These are phyloP conservation scores for Zoanthus sansibaricus DNA, from an alignment of 92 coral and sea anemone species.

Conservation along the genomic window DNA sequence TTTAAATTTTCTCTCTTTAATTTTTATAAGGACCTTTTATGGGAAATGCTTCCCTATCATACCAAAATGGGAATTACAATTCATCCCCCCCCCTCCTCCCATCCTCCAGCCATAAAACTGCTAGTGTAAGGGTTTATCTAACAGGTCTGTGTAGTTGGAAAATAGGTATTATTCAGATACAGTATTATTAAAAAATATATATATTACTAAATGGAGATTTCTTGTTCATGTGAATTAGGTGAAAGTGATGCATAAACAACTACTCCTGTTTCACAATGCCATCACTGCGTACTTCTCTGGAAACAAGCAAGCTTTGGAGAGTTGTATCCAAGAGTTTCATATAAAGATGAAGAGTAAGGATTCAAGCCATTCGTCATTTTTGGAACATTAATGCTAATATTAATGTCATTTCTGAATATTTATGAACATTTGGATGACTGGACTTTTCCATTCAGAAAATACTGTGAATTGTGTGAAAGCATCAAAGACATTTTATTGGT, in stretches of 20 bases:
- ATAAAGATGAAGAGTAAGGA: constrained; percentile 86
- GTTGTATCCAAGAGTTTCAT: constrained; percentile 92
- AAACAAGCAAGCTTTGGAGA: constrained; percentile 94
- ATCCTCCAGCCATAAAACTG: too few relatives aligned
- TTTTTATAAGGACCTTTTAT: too few relatives aligned
- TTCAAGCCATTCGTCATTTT: constrained; percentile 80
- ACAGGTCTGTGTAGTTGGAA: too few relatives aligned
- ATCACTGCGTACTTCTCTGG: constrained; percentile 98
- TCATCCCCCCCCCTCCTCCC: too few relatives aligned
- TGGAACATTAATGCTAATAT: constrained; percentile 70
- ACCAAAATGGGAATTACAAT: too few relatives aligned
- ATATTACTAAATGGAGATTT: too few relatives aligned
- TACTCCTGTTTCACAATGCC: constrained; percentile 95
- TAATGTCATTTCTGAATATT: background rate
- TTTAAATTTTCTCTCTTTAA: too few relatives aligned
- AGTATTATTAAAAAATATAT: too few relatives aligned
- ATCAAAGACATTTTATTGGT: background rate
- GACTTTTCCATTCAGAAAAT: background rate
- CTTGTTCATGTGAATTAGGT: constrained; percentile 62
- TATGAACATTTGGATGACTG: background rate
- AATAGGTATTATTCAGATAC: too few relatives aligned
- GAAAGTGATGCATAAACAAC: constrained; percentile 98
- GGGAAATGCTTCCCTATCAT: too few relatives aligned
- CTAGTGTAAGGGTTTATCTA: too few relatives aligned
- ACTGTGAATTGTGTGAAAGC: background rate